Evolutionary conservation across 2,113 vertebrate species (phyloP).

Genomic region (Passer domesticus): DNA sequence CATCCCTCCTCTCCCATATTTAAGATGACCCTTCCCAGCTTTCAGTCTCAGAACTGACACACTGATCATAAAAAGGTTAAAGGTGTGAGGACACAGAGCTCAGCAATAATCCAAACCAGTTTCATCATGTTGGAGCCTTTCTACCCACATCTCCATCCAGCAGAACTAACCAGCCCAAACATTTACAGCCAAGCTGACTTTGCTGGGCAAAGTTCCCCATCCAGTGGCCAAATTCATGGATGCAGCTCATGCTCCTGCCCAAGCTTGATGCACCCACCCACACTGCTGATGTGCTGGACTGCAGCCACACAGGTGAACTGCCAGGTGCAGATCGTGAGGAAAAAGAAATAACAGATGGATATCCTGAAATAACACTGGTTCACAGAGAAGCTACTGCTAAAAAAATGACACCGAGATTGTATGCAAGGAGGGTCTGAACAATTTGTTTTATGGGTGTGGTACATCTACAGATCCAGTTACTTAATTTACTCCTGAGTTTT

Average conservation of each 20-base stretch:
- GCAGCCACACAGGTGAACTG: not conserved
- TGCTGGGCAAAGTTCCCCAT: conserved; percentile 29
- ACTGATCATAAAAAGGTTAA: not conserved
- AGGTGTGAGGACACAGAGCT: not conserved
- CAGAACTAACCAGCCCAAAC: not conserved
- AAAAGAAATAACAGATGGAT: not conserved
- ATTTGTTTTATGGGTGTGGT: not conserved
- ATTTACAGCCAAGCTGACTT: not conserved
- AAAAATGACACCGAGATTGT: not conserved
- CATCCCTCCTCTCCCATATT: not conserved
- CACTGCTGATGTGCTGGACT: rapidly evolving
- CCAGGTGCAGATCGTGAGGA: not conserved
- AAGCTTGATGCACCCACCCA: rapidly evolving
- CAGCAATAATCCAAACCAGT: not conserved
- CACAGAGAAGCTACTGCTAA: not conserved
- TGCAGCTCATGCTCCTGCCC: not conserved
- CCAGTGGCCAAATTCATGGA: not conserved
- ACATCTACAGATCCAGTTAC: not conserved
- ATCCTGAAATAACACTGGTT: not conserved
- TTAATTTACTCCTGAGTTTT: not conserved
- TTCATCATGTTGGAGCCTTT: not conserved
- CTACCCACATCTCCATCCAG: not conserved
- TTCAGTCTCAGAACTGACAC: not conserved
- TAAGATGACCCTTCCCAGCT: not conserved
- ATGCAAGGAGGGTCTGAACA: not conserved